phyloP scores from a whole-genome alignment of 2,888 invertebrate species.

The Furcula furcula region DNA sequence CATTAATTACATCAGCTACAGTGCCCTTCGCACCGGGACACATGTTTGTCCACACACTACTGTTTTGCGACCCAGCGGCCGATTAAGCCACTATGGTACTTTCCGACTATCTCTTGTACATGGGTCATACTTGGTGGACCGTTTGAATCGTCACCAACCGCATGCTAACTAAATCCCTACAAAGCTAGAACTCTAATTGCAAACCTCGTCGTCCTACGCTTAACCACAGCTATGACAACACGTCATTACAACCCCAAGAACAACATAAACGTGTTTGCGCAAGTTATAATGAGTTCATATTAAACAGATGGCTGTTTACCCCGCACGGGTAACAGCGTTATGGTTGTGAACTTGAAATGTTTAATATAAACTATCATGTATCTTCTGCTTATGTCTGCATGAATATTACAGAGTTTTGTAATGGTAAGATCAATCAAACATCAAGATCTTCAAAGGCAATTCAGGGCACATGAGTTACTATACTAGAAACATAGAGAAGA shows the following conservation, averaged over 20 bases:
- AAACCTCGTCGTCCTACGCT: not conserved
- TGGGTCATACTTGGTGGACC: not conserved
- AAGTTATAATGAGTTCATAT: constrained; percentile 3
- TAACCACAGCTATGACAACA: not conserved
- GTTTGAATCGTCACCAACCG: not conserved
- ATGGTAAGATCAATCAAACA: too few species aligned
- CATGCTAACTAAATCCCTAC: not conserved
- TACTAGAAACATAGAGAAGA: too few species aligned
- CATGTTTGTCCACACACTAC: too few species aligned
- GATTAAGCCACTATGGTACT: too few species aligned
- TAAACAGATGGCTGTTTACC: constrained; percentile 1
- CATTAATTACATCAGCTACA: not conserved
- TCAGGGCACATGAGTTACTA: too few species aligned
- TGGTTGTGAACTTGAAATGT: too few species aligned
- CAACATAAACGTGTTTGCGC: constrained; percentile 1
- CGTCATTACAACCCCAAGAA: not conserved
- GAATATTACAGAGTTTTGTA: too few species aligned
- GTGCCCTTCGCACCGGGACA: not conserved
- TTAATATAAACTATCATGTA: too few species aligned
- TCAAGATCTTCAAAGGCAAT: too few species aligned
- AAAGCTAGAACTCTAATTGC: not conserved
- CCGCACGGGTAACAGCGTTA: constrained; percentile 3
- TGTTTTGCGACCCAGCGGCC: too few species aligned
- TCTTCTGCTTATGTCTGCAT: too few species aligned
- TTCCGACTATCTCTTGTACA: not conserved